Evolutionary conservation across 2,797 vertebrate genomes (phyloP), one percentile per base, ranked within the genome.

Genomic region (Sebastes variabilis): DNA sequence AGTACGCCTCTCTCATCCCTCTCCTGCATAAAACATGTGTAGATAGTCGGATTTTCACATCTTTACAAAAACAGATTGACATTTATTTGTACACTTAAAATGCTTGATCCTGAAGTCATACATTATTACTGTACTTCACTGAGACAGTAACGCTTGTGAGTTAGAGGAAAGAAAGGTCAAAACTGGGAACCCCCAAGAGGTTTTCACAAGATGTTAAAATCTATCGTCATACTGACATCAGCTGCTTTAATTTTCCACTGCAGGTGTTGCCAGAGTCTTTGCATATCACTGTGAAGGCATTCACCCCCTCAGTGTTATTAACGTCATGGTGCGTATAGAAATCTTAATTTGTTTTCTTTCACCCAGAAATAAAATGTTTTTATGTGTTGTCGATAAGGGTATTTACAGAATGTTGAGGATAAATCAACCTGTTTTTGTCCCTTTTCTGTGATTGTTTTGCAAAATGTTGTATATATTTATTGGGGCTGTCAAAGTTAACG

Each of bases 201-300:
- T 29, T 70, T 32, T 6, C 36, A 61, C 22, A 42, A 70, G 46
- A n/a, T 66, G 32, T 32, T 55, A 46, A 72, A 72, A 60, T 29
- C 18, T 66, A 8, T 68, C 5, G 1, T 67, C 18, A 25, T 30
- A 2, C 10, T 64, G 13, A 60, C 10, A 46, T 60, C 22, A 49
- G 54, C 8, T 58, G 11, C 16, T 70, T 1, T 83, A 4, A 9
- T 77, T 16, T 81, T 46, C 90, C 42, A 75, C 62, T 77, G 56
- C 84, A 99, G 97, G 97, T 75, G 89, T 97, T 77, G 89, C 95
- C 16, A 94, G 95, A 78, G 90, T 98, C 34, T 96, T 98, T 81
- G 94, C 90, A 64, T 96, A 95, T 93, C 88, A 91, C 49, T 88
- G 84, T 58, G 93, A 96, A 14, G 77, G 1, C 20, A 94, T 98